Conservation (phyloP, 2,113 vertebrate species). For the Chionis minor region DNA sequence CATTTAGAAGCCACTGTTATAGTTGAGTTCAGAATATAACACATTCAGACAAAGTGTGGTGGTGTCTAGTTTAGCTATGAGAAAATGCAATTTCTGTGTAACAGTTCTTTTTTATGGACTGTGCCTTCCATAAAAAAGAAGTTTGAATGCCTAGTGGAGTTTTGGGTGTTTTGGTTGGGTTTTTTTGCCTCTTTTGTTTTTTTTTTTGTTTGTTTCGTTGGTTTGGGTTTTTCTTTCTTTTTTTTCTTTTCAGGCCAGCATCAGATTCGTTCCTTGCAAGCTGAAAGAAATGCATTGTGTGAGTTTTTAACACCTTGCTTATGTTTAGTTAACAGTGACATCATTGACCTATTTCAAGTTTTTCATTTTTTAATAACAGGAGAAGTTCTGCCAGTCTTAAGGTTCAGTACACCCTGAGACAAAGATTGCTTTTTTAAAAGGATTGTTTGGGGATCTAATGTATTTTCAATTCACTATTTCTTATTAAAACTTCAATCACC, state of each 20-base stretch:
- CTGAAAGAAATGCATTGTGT: not conserved
- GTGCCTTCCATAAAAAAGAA: not conserved
- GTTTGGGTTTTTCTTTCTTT: not conserved
- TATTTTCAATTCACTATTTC: conserved; percentile 53
- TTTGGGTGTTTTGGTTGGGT: not conserved
- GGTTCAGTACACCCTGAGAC: not conserved
- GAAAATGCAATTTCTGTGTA: not conserved
- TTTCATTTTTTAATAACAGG: not conserved
- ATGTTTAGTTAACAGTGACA: conserved; percentile 11
- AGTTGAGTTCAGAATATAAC: not conserved
- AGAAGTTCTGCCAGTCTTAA: not conserved
- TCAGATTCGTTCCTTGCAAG: not conserved
- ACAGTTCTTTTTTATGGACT: not conserved
- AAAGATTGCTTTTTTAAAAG: conserved; percentile 8
- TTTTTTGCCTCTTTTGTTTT: not conserved
- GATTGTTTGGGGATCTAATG: conserved; percentile 56
- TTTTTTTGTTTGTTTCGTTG: not conserved
- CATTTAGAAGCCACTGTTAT: not conserved
- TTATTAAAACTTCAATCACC: conserved; percentile 67
- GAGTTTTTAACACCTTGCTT: not conserved
- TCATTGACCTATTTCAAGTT: conserved; percentile 31
- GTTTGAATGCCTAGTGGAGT: not conserved
- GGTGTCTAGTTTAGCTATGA: not conserved
- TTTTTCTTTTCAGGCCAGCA: not conserved
- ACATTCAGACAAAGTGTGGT: not conserved